Evolutionary conservation across 2,797 vertebrate genomes (phyloP).

Genomic region (Siniperca obscura): DNA sequence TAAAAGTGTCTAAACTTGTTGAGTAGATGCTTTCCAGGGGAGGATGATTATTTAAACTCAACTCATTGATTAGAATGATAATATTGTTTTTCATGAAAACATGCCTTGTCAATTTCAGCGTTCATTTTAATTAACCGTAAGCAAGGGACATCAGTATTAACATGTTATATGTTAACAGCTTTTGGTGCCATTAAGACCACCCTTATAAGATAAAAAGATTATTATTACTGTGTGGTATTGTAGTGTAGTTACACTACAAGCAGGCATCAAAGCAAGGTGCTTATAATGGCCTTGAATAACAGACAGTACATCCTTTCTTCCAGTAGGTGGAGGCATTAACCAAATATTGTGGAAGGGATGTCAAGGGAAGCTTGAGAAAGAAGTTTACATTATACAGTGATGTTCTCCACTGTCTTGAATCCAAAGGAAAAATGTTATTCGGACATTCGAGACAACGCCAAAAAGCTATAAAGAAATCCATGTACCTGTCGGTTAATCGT

Average conservation of each 20-base stretch:
- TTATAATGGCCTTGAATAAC: too few species aligned
- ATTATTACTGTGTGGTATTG: neutral
- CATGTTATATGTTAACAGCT: neutral
- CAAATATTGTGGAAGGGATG: conserved; percentile 41
- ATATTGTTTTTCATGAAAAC: neutral
- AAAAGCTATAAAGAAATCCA: neutral
- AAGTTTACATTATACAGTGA: neutral
- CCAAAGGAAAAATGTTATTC: neutral
- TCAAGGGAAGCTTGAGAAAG: neutral
- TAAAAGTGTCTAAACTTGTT: neutral
- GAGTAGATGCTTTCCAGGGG: neutral
- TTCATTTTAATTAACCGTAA: neutral
- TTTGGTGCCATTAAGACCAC: neutral
- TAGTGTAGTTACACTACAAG: neutral
- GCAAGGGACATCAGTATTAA: neutral
- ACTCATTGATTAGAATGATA: neutral
- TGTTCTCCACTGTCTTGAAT: conserved; percentile 3
- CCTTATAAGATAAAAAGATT: neutral
- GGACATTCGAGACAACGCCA: conserved; percentile 11
- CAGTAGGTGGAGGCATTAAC: conserved; percentile 73
- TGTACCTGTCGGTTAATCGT: conserved; percentile 8
- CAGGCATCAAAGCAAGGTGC: neutral
- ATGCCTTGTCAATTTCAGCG: neutral
- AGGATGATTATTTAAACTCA: neutral
- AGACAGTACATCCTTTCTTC: conserved; percentile 41